phyloP scores from a whole-genome alignment of 2,113 vertebrate species.

The Zosterops lateralis region DNA sequence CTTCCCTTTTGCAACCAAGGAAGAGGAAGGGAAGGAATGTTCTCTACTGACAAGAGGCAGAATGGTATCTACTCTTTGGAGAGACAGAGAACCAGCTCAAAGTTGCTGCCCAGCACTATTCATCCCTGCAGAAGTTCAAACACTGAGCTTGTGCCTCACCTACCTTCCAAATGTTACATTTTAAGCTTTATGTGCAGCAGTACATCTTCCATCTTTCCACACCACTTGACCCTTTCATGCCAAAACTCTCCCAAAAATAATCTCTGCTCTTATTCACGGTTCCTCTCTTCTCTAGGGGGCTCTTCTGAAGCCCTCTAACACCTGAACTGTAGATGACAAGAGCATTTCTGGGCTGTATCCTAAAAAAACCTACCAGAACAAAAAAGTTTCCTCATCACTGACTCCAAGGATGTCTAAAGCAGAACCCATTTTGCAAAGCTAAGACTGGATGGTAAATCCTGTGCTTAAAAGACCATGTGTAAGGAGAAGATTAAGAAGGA shows the following conservation, averaged over 20 bases:
- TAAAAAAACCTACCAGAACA: not conserved
- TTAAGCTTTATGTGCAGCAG: not conserved
- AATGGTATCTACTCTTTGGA: not conserved
- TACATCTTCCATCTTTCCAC: not conserved
- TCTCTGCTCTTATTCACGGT: not conserved
- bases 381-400: not conserved
- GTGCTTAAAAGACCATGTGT: not conserved
- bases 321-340: not conserved
- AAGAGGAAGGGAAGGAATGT: not conserved
- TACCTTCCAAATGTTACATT: not conserved
- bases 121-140: not conserved
- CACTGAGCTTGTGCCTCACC: not conserved
- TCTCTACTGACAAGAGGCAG: not conserved
- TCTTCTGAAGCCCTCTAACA: not conserved
- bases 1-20: not conserved
- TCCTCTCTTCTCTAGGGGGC: not conserved
- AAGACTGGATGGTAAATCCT: not conserved
- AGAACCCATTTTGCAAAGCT: not conserved
- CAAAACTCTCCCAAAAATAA: not conserved
- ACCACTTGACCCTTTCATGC: not conserved
- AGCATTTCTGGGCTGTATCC: not conserved
- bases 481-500: not conserved
- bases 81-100: not conserved
- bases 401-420: not conserved
- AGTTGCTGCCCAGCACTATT: not conserved